Conservation (phyloP, 2,113 vertebrate genomes). For the Salvelinus alpinus region DNA sequence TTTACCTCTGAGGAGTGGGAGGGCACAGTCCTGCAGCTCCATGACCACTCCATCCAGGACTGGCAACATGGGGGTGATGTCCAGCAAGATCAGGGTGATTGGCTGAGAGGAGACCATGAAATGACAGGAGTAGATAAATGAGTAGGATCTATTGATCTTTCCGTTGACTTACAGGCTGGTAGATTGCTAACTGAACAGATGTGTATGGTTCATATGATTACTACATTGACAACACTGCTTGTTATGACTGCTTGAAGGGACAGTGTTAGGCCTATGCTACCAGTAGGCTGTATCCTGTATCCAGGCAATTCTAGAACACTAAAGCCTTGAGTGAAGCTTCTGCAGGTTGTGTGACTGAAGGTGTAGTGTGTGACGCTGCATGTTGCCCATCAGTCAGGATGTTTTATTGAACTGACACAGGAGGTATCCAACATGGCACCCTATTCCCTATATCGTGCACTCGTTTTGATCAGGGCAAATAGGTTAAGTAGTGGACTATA, state of each 20-base stretch:
- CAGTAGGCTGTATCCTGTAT: too few species aligned
- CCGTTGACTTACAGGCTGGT: neutral
- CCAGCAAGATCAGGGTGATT: conserved; percentile 75
- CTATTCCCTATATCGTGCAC: neutral
- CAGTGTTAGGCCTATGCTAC: too few species aligned
- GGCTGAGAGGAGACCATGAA: conserved; percentile 53
- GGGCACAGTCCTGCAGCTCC: conserved; percentile 96
- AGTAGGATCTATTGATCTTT: neutral
- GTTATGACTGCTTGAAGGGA: too few species aligned
- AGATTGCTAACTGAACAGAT: neutral
- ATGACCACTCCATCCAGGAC: conserved; percentile 94
- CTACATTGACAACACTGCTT: neutral
- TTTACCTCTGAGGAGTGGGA: conserved; percentile 88
- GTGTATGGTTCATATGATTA: neutral
- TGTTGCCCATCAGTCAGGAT: too few species aligned
- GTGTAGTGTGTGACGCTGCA: too few species aligned
- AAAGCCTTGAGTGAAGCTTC: neutral
- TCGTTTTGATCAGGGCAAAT: too few species aligned
- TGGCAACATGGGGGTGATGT: conserved; percentile 96
- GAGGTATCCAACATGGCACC: neutral
- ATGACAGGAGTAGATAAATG: neutral
- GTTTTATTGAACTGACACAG: neutral
- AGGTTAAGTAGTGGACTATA: too few species aligned
- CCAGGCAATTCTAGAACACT: neutral
- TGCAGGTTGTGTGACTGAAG: neutral